Conservation (phyloP, 2,888 invertebrate species). For the Oscheius myriophilus region DNA sequence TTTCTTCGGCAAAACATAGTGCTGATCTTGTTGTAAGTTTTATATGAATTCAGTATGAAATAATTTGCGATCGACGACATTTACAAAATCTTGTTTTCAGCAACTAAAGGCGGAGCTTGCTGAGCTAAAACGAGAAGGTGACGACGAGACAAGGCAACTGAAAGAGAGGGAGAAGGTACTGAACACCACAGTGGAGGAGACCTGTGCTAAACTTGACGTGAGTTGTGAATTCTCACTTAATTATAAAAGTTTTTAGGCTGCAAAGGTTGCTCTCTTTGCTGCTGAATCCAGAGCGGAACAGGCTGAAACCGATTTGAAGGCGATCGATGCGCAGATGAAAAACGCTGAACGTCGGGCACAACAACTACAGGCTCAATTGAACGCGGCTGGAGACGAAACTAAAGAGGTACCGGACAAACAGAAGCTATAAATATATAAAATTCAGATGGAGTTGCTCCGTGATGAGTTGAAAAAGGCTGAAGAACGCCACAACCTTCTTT, state of each 20-base stretch:
- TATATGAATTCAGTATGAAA: no score
- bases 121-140: slow-evolving; percentile 12
- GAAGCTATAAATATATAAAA: neutral
- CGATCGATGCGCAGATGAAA: slow-evolving; percentile 27
- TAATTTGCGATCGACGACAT: no score
- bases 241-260: slow-evolving; percentile 15
- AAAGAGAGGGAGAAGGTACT: slow-evolving; percentile 30
- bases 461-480: slow-evolving; percentile 36
- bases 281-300: slow-evolving; percentile 43
- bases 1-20: slow-evolving; percentile 15
- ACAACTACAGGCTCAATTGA: slow-evolving; percentile 35
- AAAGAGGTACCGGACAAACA: slow-evolving; percentile 32
- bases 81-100: no score
- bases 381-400: slow-evolving; percentile 34
- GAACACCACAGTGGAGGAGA: slow-evolving; percentile 39
- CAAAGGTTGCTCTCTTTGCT: slow-evolving; percentile 39
- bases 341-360: slow-evolving; percentile 33
- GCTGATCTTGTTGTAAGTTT: neutral
- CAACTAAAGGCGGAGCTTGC: slow-evolving; percentile 14
- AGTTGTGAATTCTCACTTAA: slow-evolving; percentile 2
- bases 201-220: slow-evolving; percentile 47
- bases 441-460: slow-evolving; percentile 31
- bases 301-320: slow-evolving; percentile 46
- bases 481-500: slow-evolving; percentile 28
- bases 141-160: slow-evolving; percentile 10